A percentile compares a stretch with the other conserved stretches of the same genome.
Evolutionary conservation across 2,113 vertebrate species (phyloP).

Genomic region (Psammodynastes pulverulentus): DNA sequence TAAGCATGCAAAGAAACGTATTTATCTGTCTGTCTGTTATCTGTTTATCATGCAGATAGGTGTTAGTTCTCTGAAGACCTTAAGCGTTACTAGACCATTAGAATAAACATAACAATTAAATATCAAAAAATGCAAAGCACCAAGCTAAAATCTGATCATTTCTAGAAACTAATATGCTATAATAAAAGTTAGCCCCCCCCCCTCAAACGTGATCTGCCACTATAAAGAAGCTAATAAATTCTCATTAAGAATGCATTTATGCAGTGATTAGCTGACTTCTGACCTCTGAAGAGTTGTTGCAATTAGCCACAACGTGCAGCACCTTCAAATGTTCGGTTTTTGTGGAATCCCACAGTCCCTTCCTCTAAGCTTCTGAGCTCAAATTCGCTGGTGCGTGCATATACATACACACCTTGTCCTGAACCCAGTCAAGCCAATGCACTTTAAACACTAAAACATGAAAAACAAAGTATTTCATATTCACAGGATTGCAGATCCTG

Average conservation of each 20-base stretch:
- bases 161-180: neutral
- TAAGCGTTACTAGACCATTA: neutral
- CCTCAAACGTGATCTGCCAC: slow-evolving; percentile 62
- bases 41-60: neutral
- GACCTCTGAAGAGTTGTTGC: slow-evolving; percentile 66
- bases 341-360: slow-evolving; percentile 4
- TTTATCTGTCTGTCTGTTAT: neutral
- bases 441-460: neutral
- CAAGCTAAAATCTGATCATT: neutral
- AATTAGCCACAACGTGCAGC: slow-evolving; percentile 63
- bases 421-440: neutral
- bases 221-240: slow-evolving; percentile 66
- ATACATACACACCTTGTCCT: neutral
- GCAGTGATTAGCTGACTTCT: slow-evolving; percentile 72
- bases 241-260: slow-evolving; percentile 72
- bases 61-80: neutral
- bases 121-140: neutral
- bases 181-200: neutral
- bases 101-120: neutral
- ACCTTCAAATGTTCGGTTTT: slow-evolving; percentile 33
- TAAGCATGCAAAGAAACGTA: neutral
- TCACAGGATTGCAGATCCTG: neutral
- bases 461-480: neutral
- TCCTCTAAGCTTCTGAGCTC: neutral
- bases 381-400: neutral